Percentiles rank a stretch among this genome's conserved stretches.
These are phyloP conservation scores for Drosophila melanocephala DNA, from an alignment of 2,888 invertebrate species.

Conservation along the genomic window DNA sequence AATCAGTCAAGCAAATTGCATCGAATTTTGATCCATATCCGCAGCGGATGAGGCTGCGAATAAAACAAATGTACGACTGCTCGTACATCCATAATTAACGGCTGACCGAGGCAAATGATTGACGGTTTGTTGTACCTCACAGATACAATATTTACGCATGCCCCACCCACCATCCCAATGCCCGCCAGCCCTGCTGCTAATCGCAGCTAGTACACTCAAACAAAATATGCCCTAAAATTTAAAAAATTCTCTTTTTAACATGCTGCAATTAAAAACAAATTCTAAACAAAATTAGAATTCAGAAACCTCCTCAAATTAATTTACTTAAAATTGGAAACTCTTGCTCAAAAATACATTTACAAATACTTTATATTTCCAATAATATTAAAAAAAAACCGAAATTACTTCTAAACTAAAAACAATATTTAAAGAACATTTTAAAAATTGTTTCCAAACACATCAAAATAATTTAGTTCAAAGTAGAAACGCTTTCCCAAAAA, in stretches of 20 bases:
- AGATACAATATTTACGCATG: slow-evolving; percentile 58
- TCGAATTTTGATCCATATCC: slow-evolving; percentile 82
- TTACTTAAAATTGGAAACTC: fast-evolving
- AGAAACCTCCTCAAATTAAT: not conserved
- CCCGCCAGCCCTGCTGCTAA: not conserved
- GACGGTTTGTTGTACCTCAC: slow-evolving; percentile 69
- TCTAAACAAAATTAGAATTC: fast-evolving
- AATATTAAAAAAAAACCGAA: fast-evolving
- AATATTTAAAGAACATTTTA: fast-evolving
- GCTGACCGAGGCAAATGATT: slow-evolving; percentile 75
- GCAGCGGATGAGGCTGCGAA: slow-evolving; percentile 49
- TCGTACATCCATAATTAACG: slow-evolving; percentile 74
- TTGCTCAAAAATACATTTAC: not conserved
- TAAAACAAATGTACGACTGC: slow-evolving; percentile 43
- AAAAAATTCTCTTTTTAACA: fast-evolving
- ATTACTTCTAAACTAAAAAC: not conserved
- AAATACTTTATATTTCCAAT: not conserved
- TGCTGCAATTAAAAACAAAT: not conserved
- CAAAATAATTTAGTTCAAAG: not conserved
- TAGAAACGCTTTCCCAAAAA: not conserved
- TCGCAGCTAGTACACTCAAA: slow-evolving; percentile 11
- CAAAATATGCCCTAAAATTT: not conserved
- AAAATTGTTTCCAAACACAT: not conserved
- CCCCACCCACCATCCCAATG: not conserved
- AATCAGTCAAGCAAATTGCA: slow-evolving; percentile 81